Evolutionary conservation across 2,888 invertebrate species (phyloP), one percentile per base, ranked within the genome.

Genomic region (Hyposoter dolosus): DNA sequence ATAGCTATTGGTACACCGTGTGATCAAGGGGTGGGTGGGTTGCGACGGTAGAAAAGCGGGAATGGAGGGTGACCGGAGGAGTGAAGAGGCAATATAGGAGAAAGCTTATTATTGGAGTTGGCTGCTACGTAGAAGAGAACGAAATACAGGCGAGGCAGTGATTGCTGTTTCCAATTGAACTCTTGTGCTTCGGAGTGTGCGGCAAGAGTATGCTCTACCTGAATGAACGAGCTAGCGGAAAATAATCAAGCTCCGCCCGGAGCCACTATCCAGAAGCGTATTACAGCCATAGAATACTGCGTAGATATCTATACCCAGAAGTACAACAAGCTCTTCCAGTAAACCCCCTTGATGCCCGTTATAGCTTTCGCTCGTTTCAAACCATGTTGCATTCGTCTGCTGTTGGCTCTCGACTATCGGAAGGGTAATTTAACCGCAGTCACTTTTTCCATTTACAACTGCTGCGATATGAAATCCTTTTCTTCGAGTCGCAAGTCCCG

Each of bases 151-250:
- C 93, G 92, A 93, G 83, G 92, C 93, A 93, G 94, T 94, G 94
- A 94, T 94, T 94, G 93, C 94, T 93, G 93, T 94, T 94, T 94
- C 93, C 94, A 93, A 94, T 94, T 94, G 94, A 94, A 93, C 93
- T 92, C 91, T 91, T 91, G 90, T 91, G 84, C 88, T 86, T 47
- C 81, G 74, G 66, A 81, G 82, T 84, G 69, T 84, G 92, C 91
- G 91, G 91, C 91, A 90, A 83, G 82, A 91, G 91, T 91, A 90
- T 90, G 90, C 92, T 93, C 92, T 91, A 94, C 94, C 93, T 93
- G 94, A 93, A 93, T 93, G 94, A 94, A 94, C 93, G 93, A 93
- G 92, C 93, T 93, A 93, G 94, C 93, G 93, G 93, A 94, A 93
- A 94, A 94, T 94, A 94, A 94, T 94, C 93, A 94, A 93, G 93